These are phyloP conservation scores for Psammodynastes pulverulentus DNA, from an alignment of 2,113 vertebrate species.

Conservation along the genomic window DNA sequence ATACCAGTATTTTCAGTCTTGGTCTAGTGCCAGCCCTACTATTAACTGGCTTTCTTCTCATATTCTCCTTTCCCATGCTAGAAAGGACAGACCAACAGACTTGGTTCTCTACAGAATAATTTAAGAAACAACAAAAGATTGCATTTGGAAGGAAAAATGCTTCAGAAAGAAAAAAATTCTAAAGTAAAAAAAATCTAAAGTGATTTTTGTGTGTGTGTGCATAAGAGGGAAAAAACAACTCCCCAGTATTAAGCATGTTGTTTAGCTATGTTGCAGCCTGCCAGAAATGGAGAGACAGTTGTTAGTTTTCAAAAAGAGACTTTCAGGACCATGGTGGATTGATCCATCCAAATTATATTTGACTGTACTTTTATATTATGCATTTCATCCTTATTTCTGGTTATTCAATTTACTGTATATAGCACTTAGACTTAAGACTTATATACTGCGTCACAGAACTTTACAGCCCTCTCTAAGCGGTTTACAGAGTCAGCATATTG, in stretches of 20 bases:
- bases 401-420: neutral
- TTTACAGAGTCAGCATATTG: no score
- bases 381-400: neutral
- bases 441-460: no score
- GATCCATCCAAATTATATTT: neutral
- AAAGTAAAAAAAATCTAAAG: neutral
- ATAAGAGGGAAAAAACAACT: neutral
- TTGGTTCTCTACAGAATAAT: neutral
- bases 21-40: neutral
- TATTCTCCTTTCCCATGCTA: neutral
- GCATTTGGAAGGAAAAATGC: neutral
- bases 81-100: neutral
- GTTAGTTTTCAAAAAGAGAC: neutral
- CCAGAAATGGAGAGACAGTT: neutral
- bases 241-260: neutral
- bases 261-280: neutral
- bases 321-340: neutral
- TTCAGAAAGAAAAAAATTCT: neutral
- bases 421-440: no score
- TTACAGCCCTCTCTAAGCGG: no score
- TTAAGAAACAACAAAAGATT: neutral
- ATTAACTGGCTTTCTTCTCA: neutral
- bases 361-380: neutral
- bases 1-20: neutral
- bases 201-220: no score